phyloP scores from a whole-genome alignment of 1,140 invertebrate genomes.

The Neotoxoptera formosana region DNA sequence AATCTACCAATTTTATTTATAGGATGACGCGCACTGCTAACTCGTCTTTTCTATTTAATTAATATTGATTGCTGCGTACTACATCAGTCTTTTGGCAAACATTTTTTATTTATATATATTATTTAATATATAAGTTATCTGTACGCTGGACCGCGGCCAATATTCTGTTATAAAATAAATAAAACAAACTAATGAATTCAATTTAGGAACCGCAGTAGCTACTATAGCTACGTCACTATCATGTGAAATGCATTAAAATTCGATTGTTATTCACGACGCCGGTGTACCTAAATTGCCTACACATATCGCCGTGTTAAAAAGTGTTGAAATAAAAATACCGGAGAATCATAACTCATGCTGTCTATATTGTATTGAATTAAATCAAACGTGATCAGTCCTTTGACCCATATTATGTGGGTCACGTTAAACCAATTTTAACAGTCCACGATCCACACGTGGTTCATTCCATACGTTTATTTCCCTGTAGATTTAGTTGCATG shows the following conservation, averaged over 20 bases:
- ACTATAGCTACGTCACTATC: too few relatives aligned
- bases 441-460: too few relatives aligned
- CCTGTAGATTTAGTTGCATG: too few relatives aligned
- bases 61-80: neutral
- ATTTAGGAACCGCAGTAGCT: neutral
- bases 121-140: neutral
- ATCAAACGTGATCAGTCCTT: too few relatives aligned
- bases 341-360: too few relatives aligned
- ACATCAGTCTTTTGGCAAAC: too few relatives aligned
- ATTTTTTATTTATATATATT: neutral
- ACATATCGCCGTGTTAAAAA: too few relatives aligned
- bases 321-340: neutral
- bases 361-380: too few relatives aligned
- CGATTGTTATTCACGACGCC: neutral
- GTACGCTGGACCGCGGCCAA: neutral
- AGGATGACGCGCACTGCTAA: neutral
- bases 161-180: neutral
- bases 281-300: neutral
- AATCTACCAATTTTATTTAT: neutral
- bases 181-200: neutral
- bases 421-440: too few relatives aligned
- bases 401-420: too few relatives aligned
- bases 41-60: neutral
- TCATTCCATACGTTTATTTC: too few relatives aligned
- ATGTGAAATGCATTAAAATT: neutral